Percentiles rank a stretch among this genome's conserved stretches.
phyloP scores from a whole-genome alignment of 2,797 vertebrate species.

The Tolypeutes matacus region DNA sequence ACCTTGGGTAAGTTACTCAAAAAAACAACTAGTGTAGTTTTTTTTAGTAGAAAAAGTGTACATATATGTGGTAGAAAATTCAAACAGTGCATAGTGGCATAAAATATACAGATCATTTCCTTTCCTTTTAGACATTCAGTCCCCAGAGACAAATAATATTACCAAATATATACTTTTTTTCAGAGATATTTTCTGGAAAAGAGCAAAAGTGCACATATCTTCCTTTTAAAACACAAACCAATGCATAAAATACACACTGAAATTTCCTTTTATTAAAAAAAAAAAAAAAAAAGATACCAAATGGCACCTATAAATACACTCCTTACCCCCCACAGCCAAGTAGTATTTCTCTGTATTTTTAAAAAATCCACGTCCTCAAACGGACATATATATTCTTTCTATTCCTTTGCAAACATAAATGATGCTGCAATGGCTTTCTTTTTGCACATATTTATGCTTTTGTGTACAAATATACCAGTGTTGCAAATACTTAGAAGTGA shows the following conservation, averaged over 20 bases:
- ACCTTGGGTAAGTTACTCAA: too few species aligned
- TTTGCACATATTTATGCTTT: not conserved
- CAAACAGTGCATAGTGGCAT: too few species aligned
- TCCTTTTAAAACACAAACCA: not conserved
- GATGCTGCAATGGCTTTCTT: not conserved
- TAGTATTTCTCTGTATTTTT: not conserved
- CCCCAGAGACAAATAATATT: too few species aligned
- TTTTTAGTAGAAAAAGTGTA: too few species aligned
- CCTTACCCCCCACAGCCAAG: not conserved
- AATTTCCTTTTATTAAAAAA: not conserved
- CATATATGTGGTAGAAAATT: too few species aligned
- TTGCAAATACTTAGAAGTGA: not conserved
- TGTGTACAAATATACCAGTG: not conserved
- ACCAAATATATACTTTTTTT: too few species aligned
- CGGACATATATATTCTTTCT: not conserved
- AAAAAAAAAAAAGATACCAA: not conserved
- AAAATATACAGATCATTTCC: too few species aligned
- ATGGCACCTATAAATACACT: not conserved
- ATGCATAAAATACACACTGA: not conserved
- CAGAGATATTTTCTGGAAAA: too few species aligned
- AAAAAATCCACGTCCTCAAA: not conserved
- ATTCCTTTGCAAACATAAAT: not conserved
- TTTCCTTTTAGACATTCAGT: too few species aligned
- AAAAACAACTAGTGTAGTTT: too few species aligned
- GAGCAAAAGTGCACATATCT: not conserved